phyloP scores from a whole-genome alignment of 2,113 vertebrate species.

The Sapayoa aenigma region DNA sequence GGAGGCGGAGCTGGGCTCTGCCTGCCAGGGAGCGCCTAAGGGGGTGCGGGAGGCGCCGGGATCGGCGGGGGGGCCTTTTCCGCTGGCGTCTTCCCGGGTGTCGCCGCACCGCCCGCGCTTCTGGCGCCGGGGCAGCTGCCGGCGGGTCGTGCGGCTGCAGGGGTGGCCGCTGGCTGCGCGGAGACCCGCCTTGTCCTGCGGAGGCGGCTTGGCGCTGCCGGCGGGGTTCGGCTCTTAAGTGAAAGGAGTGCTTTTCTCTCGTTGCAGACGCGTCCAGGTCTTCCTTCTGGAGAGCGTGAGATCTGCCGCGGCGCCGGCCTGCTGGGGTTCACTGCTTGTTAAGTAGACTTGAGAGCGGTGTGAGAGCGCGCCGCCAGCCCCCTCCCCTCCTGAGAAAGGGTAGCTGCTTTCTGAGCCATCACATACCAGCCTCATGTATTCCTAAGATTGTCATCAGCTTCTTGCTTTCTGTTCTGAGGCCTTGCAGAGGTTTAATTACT shows the following conservation, averaged over 20 bases:
- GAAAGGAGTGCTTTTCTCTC: not conserved
- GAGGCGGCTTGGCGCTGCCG: not conserved
- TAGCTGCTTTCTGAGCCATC: constrained; percentile 52
- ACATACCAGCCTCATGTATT: not conserved
- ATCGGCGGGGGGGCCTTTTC: not conserved
- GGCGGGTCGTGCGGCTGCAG: not conserved
- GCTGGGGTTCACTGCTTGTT: not conserved
- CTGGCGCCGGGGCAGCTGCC: not conserved
- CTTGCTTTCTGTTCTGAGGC: not conserved
- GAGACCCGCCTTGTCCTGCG: not conserved
- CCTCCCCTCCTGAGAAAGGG: constrained; percentile 8
- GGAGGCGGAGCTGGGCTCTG: not conserved
- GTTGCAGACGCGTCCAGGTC: not conserved
- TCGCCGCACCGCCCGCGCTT: not conserved
- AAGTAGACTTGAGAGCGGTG: not conserved
- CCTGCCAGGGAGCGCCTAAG: not conserved
- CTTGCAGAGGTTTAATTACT: not conserved
- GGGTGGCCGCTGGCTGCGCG: not conserved
- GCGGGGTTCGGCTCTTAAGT: too few relatives aligned
- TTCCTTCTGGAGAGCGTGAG: not conserved
- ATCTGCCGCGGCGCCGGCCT: not conserved
- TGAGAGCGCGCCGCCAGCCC: not conserved
- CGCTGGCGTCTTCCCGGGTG: not conserved
- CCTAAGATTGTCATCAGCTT: constrained; percentile 17
- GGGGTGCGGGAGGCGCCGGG: not conserved